Base-by-base conservation (phyloP, 2,797 vertebrate genomes). In the Acomys russatus region DNA sequence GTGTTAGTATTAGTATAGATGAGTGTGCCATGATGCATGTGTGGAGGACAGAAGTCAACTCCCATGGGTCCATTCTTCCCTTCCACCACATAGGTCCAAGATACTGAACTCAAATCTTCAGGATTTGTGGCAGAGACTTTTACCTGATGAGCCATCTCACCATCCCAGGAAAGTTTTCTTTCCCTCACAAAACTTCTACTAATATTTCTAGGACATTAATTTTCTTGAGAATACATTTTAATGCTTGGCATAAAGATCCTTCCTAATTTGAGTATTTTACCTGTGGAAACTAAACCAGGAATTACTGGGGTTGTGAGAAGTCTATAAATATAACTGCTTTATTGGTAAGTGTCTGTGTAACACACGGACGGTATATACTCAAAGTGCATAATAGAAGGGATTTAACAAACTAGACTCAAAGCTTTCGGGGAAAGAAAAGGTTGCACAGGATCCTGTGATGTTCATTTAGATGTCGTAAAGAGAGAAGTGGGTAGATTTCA, bases 171-270 rank as follows among this genome's bases (percentile, higher is more conserved):
- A 79, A 35, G 8, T 66, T 22, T 80, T 59, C 59, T 44, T 11
- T 14, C 2, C 3, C 6, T 11, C 5, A 44, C 80, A 83, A 83
- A 78, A 66, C 1, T 59, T 15, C n/a, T 88, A 70, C 51, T 91
- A 84, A 59, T 33, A 74, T 89, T 94, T 74, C n/a, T 86, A 82
- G 66, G 22, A 33, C 15, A 70, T 54, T 38, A 71, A 2, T 8
- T 11, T 74, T 80, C 10, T 51, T 87, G 76, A 90, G 71, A 82
- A 82, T 73, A 23, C 28, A 73, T 80, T 80, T 80, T 51, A 92
- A 70, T 77, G 66, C 15, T 63, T 54, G 59, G 70, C 33, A 68
- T 38, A 77, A 23, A 88, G 28, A 15, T 61, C 38, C 33, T 2
- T 78, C 22, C 28, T 11, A 64, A 74, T 64, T 64, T 66, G 73